phyloP scores from a whole-genome alignment of 2,888 invertebrate genomes.

The Pecten maximus region DNA sequence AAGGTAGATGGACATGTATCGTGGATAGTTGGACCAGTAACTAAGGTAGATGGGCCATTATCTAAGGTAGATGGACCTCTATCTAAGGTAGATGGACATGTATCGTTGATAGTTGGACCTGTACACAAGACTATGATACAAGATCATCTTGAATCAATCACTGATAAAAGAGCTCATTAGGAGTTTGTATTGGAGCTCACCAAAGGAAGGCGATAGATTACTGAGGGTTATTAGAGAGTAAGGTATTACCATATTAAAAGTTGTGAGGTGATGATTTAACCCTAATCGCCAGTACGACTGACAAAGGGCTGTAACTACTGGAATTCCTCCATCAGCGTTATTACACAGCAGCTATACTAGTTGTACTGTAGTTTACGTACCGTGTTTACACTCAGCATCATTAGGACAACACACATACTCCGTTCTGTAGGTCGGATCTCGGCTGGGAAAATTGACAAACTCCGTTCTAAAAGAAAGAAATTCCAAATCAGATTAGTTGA shows the following conservation, averaged over 20 bases:
- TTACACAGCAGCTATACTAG: neutral
- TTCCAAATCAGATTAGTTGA: neutral
- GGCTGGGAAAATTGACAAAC: constrained; percentile 66
- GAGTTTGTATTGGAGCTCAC: neutral
- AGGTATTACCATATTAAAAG: neutral
- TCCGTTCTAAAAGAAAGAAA: constrained; percentile 63
- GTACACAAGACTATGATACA: too few species aligned
- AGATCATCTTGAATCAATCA: too few species aligned
- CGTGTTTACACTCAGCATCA: constrained; percentile 66
- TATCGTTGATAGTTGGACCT: too few species aligned
- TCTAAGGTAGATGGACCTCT: too few species aligned
- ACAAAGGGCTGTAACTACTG: neutral
- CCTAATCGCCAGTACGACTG: too few species aligned
- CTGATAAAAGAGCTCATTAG: neutral
- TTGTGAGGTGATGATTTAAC: neutral
- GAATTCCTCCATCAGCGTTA: too few species aligned
- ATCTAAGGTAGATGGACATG: too few species aligned
- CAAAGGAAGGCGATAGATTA: neutral
- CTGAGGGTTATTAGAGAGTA: neutral
- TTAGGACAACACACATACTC: constrained; percentile 68
- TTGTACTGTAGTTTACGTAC: constrained; percentile 46
- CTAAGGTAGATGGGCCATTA: too few species aligned
- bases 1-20: too few species aligned
- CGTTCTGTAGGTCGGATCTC: constrained; percentile 59
- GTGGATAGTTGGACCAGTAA: too few species aligned